Evolutionary conservation across 1,140 invertebrate species (phyloP).

Genomic region (Centruroides sculpturatus): DNA sequence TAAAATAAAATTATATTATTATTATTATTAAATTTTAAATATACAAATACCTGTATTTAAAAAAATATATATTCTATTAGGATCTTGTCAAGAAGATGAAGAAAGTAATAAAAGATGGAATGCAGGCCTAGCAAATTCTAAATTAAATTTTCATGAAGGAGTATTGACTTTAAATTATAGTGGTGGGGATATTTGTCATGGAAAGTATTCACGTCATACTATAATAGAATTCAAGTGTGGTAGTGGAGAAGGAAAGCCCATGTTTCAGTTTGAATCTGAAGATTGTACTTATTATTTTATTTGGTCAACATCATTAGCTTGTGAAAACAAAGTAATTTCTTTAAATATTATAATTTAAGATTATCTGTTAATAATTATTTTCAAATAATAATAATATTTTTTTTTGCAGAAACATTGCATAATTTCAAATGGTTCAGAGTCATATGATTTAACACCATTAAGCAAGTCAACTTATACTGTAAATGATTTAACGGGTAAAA

Average conservation of each 20-base stretch:
- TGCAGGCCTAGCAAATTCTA: constrained; percentile 1
- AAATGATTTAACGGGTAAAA: constrained; percentile 10
- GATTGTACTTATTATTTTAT: constrained; percentile 26
- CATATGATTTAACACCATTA: constrained; percentile 25
- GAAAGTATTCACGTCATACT: constrained; percentile 18
- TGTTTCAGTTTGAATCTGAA: constrained; percentile 5
- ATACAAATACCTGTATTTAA: too few species aligned
- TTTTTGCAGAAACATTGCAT: constrained; percentile 23
- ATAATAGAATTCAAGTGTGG: constrained; percentile 26
- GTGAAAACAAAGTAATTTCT: constrained; percentile 11
- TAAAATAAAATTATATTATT: too few species aligned
- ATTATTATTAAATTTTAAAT: too few species aligned
- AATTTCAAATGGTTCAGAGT: constrained; percentile 18
- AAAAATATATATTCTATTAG: too few species aligned
- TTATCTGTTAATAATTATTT: too few species aligned
- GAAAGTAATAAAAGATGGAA: constrained; percentile 3
- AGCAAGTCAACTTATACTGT: constrained; percentile 21
- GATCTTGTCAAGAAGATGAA: constrained; percentile 5
- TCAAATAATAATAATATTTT: too few species aligned
- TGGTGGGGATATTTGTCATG: constrained; percentile 19
- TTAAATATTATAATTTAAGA: too few species aligned
- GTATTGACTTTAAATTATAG: constrained; percentile 22
- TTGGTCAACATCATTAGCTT: constrained; percentile 27
- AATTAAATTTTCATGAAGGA: constrained; percentile 5
- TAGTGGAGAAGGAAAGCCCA: constrained; percentile 1